These are phyloP conservation scores for Telenomus remus DNA, from an alignment of 1,140 invertebrate genomes.

Conservation along the genomic window DNA sequence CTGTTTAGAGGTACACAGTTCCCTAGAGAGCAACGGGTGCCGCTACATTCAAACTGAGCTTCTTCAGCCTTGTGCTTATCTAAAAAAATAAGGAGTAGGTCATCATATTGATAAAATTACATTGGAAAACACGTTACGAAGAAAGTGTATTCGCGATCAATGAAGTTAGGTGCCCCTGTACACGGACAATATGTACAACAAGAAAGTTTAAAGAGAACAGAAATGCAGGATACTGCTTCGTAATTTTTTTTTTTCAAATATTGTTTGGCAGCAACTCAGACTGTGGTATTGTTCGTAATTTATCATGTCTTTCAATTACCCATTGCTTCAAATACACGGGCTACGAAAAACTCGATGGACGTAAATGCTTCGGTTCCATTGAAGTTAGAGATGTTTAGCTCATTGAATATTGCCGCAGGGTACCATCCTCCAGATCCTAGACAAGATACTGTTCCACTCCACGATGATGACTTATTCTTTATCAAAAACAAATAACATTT, in stretches of 20 bases:
- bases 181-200: neutral
- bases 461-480: constrained; percentile 58
- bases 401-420: constrained; percentile 78
- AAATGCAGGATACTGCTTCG: no score
- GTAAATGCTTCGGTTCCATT: constrained; percentile 71
- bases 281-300: no score
- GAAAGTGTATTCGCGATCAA: no score
- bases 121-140: no score
- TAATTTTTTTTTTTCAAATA: no score
- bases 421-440: constrained; percentile 78
- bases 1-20: constrained; percentile 79
- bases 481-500: constrained; percentile 10
- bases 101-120: no score
- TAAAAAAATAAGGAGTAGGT: constrained; percentile 3
- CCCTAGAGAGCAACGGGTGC: constrained; percentile 82
- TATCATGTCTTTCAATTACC: constrained; percentile 59
- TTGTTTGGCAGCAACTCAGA: no score
- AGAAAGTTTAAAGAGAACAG: no score
- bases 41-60: constrained; percentile 71
- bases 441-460: constrained; percentile 80
- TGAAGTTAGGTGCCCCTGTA: neutral
- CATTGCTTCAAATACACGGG: constrained; percentile 71
- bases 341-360: constrained; percentile 74
- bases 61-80: constrained; percentile 12
- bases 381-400: constrained; percentile 76